phyloP scores from a whole-genome alignment of 1,140 invertebrate species.

The Apis florea region DNA sequence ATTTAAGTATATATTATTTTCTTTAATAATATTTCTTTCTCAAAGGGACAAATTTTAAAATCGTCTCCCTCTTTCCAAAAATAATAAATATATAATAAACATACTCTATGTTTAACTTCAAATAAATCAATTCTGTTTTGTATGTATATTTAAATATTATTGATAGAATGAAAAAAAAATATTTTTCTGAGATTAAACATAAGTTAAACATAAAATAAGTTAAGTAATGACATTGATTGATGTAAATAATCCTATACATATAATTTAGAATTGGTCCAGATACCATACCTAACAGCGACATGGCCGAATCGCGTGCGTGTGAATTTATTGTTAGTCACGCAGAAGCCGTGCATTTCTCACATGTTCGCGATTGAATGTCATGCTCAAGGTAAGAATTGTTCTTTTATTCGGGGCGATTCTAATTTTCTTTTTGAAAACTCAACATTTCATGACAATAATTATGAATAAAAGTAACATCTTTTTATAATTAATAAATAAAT shows the following conservation, averaged over 20 bases:
- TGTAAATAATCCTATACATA: background rate
- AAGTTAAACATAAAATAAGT: background rate
- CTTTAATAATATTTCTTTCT: too few species aligned
- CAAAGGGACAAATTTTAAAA: too few species aligned
- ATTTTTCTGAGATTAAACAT: background rate
- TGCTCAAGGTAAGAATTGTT: slow-evolving; percentile 30
- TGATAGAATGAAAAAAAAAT: background rate
- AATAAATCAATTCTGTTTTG: background rate
- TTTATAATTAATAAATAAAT: too few species aligned
- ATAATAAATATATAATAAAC: too few species aligned
- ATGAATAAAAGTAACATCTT: background rate
- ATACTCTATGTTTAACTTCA: too few species aligned
- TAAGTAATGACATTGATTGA: background rate
- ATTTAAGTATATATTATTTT: too few species aligned
- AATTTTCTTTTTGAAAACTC: background rate
- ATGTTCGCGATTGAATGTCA: slow-evolving; percentile 21
- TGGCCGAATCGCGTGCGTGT: background rate
- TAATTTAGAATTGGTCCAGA: background rate
- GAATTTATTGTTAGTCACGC: slow-evolving; percentile 33
- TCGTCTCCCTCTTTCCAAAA: too few species aligned
- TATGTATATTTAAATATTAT: background rate
- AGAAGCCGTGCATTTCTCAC: slow-evolving; percentile 33
- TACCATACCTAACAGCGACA: background rate
- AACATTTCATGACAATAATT: background rate
- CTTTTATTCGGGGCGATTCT: background rate